Percentiles rank a stretch among this genome's conserved stretches.
phyloP scores from a whole-genome alignment of 2,113 vertebrate species.

The Synodontis membranacea region DNA sequence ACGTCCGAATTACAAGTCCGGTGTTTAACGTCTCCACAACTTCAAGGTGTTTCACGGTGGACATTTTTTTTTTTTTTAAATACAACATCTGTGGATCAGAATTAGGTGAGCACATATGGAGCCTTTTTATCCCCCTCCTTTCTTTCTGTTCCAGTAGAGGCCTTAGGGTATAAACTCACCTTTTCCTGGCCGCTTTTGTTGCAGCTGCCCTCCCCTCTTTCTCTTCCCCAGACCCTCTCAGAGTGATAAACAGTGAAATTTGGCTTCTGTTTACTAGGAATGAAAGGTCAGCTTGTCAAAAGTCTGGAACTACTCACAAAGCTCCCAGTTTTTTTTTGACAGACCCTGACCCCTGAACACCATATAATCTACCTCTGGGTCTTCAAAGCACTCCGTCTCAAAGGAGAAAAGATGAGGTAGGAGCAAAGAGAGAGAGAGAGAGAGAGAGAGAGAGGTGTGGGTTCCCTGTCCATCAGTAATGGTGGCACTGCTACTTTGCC shows the following conservation, averaged over 20 bases:
- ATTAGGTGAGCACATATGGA: not conserved
- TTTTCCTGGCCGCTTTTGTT: constrained; percentile 17
- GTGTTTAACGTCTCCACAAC: not conserved
- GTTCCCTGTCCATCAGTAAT: constrained; percentile 66
- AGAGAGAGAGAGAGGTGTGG: not conserved
- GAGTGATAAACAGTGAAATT: constrained; percentile 61
- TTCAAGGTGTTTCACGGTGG: not conserved
- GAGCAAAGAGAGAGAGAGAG: not conserved
- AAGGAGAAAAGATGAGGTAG: not conserved
- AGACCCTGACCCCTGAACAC: constrained; percentile 49
- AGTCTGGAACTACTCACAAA: constrained; percentile 62
- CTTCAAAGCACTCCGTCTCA: constrained; percentile 45
- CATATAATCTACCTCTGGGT: constrained; percentile 56
- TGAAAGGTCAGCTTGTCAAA: constrained; percentile 68
- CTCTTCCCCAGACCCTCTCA: not conserved
- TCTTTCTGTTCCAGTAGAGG: not conserved
- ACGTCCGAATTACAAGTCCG: not conserved
- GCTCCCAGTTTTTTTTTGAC: constrained; percentile 57
- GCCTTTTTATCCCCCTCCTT: not conserved
- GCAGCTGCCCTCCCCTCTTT: not conserved
- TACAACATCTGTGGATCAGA: constrained; percentile 25
- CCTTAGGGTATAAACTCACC: constrained; percentile 17
- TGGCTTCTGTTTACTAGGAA: constrained; percentile 61
- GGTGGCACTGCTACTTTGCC: constrained; percentile 52
- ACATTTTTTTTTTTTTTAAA: not conserved